Percentiles rank a stretch among this genome's conserved stretches.
These are phyloP conservation scores for Loripinus fragilis DNA, from an alignment of 2,888 invertebrate genomes.

Conservation along the genomic window DNA sequence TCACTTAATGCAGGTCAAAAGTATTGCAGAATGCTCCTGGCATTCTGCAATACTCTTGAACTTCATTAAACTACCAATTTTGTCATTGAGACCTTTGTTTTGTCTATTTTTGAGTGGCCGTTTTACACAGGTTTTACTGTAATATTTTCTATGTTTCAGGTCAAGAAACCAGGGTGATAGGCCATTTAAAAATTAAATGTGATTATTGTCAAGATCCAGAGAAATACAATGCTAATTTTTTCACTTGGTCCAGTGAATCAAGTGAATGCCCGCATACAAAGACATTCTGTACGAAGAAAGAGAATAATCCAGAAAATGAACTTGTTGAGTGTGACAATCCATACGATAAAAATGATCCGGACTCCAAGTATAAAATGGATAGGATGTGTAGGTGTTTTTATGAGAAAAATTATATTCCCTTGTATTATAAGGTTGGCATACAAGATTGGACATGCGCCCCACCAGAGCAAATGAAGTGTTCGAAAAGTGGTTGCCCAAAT, in stretches of 20 bases:
- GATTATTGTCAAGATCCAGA: not conserved
- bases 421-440: not conserved
- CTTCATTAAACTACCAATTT: no score
- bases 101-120: no score
- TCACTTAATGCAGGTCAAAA: no score
- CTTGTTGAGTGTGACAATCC: not conserved
- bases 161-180: not conserved
- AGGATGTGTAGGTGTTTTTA: not conserved
- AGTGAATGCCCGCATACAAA: not conserved
- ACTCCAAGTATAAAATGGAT: conserved; percentile 1
- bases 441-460: not conserved
- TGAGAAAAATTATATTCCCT: not conserved
- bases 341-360: not conserved
- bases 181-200: not conserved
- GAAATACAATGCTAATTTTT: not conserved
- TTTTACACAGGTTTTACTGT: no score
- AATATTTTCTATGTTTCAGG: not conserved
- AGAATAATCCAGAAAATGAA: not conserved
- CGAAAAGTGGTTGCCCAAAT: not conserved
- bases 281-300: not conserved
- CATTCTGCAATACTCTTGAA: no score
- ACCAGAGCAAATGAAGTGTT: not conserved
- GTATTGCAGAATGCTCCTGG: no score
- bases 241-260: not conserved
- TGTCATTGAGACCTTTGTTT: no score